Evolutionary conservation across 2,797 vertebrate genomes (phyloP), one percentile per base, ranked within the genome.

Genomic region (Ctenopoma multispine): DNA sequence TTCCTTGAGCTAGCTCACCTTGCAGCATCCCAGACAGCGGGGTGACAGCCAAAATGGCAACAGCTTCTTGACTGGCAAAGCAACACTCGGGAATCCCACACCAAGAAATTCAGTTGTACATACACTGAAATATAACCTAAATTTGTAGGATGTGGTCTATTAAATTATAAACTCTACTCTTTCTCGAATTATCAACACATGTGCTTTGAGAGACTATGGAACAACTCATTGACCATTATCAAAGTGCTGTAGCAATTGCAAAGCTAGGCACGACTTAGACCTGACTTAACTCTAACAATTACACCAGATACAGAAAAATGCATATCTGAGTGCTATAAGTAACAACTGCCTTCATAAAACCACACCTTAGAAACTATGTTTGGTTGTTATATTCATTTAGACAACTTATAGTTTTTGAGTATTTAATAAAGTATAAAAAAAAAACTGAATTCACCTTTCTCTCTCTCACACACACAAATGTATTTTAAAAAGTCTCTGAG

Each of bases 21-120:
- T 75, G 44, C 69, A 46, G 72, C 86, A 69, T 83, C 81, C 68
- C 72, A 82, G 75, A 65, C 67, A 58, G 44, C 10, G 72, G 58
- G 75, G 62, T 77, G 77, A 82, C 76, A 70, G 59, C 58, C 73
- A 75, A 76, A 72, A 73, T 72, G 63, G 66, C 65, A 63, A 61
- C n/a, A 10, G 61, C 70, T 65, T 51, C 54, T 67, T 4, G 0
- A 40, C 7, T 65, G 65, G 54, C 34, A 47, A 7, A n/a, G 49
- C 24, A 24, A 50, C 65, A 43, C 21, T 18, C 69, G 71, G 59
- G 23, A 69, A 79, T 66, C 75, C 72, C 63, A 21, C 17, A 24
- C 48, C n/a, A 53, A 63, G 44, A 49, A 49, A 38, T 40, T 57
- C 18, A 49, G 43, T 31, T 8, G 1, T 4, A 20, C 43, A 13